Evolutionary conservation across 2,888 invertebrate genomes (phyloP).

Genomic region (Cantharis lateralis): DNA sequence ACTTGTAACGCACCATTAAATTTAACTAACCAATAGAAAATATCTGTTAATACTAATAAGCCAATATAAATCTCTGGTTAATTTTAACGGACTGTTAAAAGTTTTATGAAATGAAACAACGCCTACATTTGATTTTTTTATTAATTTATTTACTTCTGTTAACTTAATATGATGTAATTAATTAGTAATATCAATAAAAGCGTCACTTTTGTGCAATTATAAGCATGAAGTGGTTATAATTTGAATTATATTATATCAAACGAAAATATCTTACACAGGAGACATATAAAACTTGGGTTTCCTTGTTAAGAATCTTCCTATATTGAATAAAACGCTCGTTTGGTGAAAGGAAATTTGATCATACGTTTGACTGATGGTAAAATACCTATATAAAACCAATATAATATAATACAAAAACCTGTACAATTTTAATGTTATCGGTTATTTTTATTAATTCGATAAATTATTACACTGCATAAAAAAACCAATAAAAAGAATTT

Average conservation of each 20-base stretch:
- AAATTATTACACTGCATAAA: neutral
- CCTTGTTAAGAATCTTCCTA: neutral
- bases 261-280: neutral
- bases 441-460: neutral
- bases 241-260: slow-evolving; percentile 1
- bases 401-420: neutral
- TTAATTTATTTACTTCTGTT: neutral
- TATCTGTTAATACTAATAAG: too few species aligned
- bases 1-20: too few species aligned
- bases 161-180: neutral
- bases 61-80: too few species aligned
- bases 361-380: neutral
- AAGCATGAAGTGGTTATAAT: neutral
- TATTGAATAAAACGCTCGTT: slow-evolving; percentile 2
- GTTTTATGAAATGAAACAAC: neutral
- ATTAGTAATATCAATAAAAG: neutral
- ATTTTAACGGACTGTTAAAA: too few species aligned
- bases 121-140: neutral
- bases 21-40: too few species aligned
- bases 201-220: neutral
- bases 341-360: slow-evolving; percentile 2
- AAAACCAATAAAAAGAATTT: neutral
- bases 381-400: neutral
- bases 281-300: neutral
- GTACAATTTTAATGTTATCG: neutral